Evolutionary conservation across 2,797 vertebrate species (phyloP).

Genomic region (Bradypodion ventrale): DNA sequence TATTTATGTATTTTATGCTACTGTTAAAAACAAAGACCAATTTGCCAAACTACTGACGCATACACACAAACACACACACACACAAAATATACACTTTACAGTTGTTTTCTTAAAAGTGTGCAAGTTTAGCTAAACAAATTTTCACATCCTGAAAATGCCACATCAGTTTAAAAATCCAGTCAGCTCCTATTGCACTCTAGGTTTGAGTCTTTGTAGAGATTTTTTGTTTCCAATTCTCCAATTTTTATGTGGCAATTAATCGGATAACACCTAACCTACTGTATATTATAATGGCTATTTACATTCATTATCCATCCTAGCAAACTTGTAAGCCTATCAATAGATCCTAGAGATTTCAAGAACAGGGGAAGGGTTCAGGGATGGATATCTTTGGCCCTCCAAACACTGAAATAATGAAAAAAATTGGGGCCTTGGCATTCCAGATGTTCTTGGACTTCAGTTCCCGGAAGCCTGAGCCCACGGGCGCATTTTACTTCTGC

Average conservation of each 20-base stretch:
- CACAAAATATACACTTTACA: slow-evolving; percentile 75
- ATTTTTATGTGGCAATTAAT: slow-evolving; percentile 27
- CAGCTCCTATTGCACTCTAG: slow-evolving; percentile 80
- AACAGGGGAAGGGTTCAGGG: slow-evolving; percentile 13
- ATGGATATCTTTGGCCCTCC: neutral
- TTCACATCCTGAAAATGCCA: slow-evolving; percentile 72
- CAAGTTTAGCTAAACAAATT: slow-evolving; percentile 71
- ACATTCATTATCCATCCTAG: slow-evolving; percentile 47
- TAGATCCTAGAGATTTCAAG: slow-evolving; percentile 56
- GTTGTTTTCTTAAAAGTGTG: slow-evolving; percentile 72
- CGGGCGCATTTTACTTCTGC: too few species aligned
- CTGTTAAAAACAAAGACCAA: slow-evolving; percentile 58
- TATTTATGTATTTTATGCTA: slow-evolving; percentile 58
- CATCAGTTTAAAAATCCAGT: slow-evolving; percentile 69
- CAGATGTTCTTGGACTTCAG: too few species aligned
- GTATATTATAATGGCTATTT: slow-evolving; percentile 38
- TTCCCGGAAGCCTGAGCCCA: too few species aligned
- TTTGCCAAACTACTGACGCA: slow-evolving; percentile 66
- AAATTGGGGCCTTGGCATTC: too few species aligned
- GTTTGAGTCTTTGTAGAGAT: slow-evolving; percentile 59
- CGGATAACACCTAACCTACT: slow-evolving; percentile 39
- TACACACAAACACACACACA: too few species aligned
- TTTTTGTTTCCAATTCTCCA: slow-evolving; percentile 38
- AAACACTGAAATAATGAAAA: neutral
- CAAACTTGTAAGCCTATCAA: slow-evolving; percentile 32